Evolutionary conservation across 2,113 vertebrate species (phyloP), one percentile per base, ranked within the genome.

Genomic region (Tachycineta bicolor): DNA sequence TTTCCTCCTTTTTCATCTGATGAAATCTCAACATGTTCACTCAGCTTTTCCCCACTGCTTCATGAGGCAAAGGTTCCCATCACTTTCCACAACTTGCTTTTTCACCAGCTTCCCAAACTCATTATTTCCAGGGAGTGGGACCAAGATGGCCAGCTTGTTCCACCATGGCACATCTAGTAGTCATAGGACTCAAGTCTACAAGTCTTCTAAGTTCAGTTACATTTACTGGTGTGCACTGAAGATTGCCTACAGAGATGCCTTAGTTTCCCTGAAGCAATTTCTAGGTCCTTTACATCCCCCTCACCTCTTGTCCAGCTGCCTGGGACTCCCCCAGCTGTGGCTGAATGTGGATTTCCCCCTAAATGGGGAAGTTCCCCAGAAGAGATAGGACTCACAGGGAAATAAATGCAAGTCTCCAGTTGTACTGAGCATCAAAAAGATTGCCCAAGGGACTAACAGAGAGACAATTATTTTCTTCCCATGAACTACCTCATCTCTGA

Each of bases 321-420:
- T 87, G 93, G 96, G 94, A 90, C 59, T 95, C 68, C 82, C 94
- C 96, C 79, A 65, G 50, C 59, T 90, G 91, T 82, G 67, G 88
- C 71, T 89, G 52, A 82, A 79, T 49, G 70, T 96, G 96, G 90
- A 88, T 95, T 97, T 97, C 88, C 96, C 96, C 95, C 39, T 82
- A 39, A 58, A 80, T 14, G 78, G 75, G 92, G 95, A 95, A 97
- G 87, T 97, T 97, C 94, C 96, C 74, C 83, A 59, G 39, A 89
- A 52, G 23, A 74, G 41, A 92, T 11, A 58, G 74, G 80, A 87
- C 83, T 90, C 29, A 10, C 39, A 60, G 56, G 81, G 70, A 92
- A 93, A 85, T 52, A 58, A 90, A 69, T 70, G 21, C 15, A 59
- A 79, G 44, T 50, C 79, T 82, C 50, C 33, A 34, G 50, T 46